Base-by-base conservation (phyloP, 2,113 vertebrate species). In the Riparia riparia region DNA sequence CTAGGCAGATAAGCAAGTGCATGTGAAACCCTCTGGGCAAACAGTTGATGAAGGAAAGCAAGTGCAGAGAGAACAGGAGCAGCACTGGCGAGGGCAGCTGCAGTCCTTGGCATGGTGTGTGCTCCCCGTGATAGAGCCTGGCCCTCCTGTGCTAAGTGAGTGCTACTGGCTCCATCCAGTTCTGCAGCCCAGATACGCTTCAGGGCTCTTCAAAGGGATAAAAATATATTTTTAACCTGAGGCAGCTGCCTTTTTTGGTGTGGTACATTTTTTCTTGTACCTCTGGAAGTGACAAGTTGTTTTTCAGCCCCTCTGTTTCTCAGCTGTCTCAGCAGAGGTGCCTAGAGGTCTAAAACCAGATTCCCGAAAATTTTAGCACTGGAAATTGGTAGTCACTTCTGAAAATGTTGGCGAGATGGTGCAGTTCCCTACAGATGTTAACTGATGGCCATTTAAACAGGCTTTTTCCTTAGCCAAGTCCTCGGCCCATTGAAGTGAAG, bases 221-320 rank as follows among this genome's bases (percentile, higher is more conserved):
- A 83, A 93, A 89, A 74, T 65, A 44, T 88, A 93, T 82, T 95
- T 96, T 94, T 96, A 91, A 93, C 82, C 83, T 83, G 82, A 92
- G 82, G 47, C 92, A 93, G 88, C 63, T 45, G 64, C 54, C 26
- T 51, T 84, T 86, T 77, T 81, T 50, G 65, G n/a, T 45, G 10
- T 24, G 66, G n/a, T 49, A 29, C 39, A 63, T 88, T 89, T 90
- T 91, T 82, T 64, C 47, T 41, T 1, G 4, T 22, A 64, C 41
- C 60, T 92, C 71, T 91, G 89, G 66, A 89, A 90, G 66, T 56
- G 82, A 54, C 89, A 91, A 25, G 74, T 88, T 79, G 82, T 92
- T 95, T 93, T 93, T 82, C 86, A 95, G 68, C 34, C 69, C 34
- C n/a, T 71, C 42, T 77, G 34, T 92, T 93, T 91, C 71, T 90